Base-by-base conservation (phyloP, 1,140 invertebrate genomes). In the Cydia splendana region DNA sequence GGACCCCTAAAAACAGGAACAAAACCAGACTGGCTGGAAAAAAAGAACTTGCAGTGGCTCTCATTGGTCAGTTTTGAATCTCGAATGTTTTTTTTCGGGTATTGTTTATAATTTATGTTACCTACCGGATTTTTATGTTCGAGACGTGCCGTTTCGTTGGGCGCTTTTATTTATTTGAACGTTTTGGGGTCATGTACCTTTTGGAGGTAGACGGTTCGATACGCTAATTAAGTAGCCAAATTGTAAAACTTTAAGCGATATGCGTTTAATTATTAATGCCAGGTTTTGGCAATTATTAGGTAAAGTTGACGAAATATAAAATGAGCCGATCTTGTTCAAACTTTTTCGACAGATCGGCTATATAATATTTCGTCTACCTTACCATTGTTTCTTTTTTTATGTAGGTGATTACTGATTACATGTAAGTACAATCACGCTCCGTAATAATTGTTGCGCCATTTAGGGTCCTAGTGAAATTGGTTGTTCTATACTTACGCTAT, bases 21-120 rank as follows among this genome's bases (percentile, higher is more conserved):
- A n/a, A 69, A 34, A 34, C 24, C 30, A 13, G 13, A 20, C 67
- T 71, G 67, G 65, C 28, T 69, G 28, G 15, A 18, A 34, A 30
- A 67, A 42, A 71, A 38, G 7, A 71, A 45, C 10, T 45, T 15
- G 15, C 34, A 28, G 4, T 4, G 5, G 15, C 34, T 6, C 4
- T 30, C 38, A 71, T 42, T 71, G 34, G 34, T 15, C 10, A 38
- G 6, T 42, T 42, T 71, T 38, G 34, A 18, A 71, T 71, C 6
- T 42, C 12, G 67, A 38, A 71, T 71, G 67, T 71, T 71, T 71
- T 71, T 71, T 69, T 69, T 65, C 67, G 34, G 65, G 28, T n/a
- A 69, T 71, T 71, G 67, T 71, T 20, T 53, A n/a, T 71, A 38
- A 71, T 24, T 71, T 42, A 71, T 38, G 67, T 34, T 34, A 69